Evolutionary conservation across 1,140 invertebrate species (phyloP).

Genomic region (Diorhabda elongata): DNA sequence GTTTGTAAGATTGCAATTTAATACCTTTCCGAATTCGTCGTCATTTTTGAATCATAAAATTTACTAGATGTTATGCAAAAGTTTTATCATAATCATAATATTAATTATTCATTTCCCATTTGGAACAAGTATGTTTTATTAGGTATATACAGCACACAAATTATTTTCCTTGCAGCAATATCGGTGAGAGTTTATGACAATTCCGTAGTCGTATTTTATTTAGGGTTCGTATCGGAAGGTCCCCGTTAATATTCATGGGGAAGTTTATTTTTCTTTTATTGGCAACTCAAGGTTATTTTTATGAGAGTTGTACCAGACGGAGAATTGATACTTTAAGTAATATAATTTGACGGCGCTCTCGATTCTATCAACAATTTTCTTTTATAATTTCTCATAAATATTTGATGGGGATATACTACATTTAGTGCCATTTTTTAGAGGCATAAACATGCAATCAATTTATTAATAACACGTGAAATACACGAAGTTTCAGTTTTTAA

Average conservation of each 20-base stretch:
- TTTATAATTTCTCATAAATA: background rate
- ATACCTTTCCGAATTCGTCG: no score
- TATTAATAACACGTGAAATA: no score
- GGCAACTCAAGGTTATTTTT: background rate
- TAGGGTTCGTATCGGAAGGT: background rate
- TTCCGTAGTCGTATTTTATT: background rate
- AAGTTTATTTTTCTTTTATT: background rate
- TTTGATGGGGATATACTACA: conserved; percentile 6
- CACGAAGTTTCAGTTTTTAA: no score
- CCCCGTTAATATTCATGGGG: background rate
- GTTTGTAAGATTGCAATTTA: no score
- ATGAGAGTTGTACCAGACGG: background rate
- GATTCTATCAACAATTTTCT: conserved; percentile 1
- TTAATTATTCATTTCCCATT: no score
- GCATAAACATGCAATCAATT: no score
- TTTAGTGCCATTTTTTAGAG: background rate
- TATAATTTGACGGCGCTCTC: background rate
- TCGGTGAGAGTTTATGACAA: background rate
- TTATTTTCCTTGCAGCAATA: background rate
- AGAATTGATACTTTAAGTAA: conserved; percentile 3
- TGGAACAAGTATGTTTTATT: no score
- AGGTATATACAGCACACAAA: background rate
- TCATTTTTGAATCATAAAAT: no score
- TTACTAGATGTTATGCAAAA: no score
- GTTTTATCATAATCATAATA: no score